A percentile compares a stretch with the other conserved stretches of the same genome.
Evolutionary conservation across 2,888 invertebrate species (phyloP).

Genomic region (Drosophila pseudotakahashii): DNA sequence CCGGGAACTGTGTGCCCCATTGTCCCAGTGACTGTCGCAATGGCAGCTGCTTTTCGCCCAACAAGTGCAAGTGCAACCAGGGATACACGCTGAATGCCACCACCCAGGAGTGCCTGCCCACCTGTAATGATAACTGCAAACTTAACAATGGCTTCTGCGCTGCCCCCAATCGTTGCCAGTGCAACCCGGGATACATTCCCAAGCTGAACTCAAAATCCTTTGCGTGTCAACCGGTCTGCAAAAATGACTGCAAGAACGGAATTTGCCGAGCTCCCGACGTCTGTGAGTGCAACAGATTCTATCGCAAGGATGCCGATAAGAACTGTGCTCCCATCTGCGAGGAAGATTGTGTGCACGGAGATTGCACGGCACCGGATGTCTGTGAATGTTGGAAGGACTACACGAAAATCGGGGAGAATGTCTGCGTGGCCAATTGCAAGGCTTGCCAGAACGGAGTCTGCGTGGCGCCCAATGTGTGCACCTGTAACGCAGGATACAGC

Average conservation of each 20-base stretch:
- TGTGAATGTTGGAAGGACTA: slow-evolving; percentile 28
- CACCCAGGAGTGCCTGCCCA: slow-evolving; percentile 76
- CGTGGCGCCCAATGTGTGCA: slow-evolving; percentile 27
- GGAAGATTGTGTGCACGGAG: slow-evolving; percentile 23
- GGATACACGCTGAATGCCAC: slow-evolving; percentile 84
- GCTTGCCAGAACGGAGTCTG: slow-evolving; percentile 43
- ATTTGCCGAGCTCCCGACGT: slow-evolving; percentile 50
- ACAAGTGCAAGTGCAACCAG: slow-evolving; percentile 86
- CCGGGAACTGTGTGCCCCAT: slow-evolving; percentile 71
- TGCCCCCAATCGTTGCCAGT: slow-evolving; percentile 37
- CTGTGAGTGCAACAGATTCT: slow-evolving; percentile 49
- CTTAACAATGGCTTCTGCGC: slow-evolving; percentile 40
- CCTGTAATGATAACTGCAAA: slow-evolving; percentile 42
- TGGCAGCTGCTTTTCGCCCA: slow-evolving; percentile 84
- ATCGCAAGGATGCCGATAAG: slow-evolving; percentile 35
- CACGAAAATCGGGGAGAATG: slow-evolving; percentile 1
- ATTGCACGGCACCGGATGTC: slow-evolving; percentile 17
- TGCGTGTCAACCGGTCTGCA: slow-evolving; percentile 53
- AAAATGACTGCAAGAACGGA: slow-evolving; percentile 57
- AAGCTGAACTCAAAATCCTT: slow-evolving; percentile 9
- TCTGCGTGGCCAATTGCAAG: slow-evolving; percentile 21
- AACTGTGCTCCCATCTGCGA: slow-evolving; percentile 81
- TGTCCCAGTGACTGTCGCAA: slow-evolving; percentile 78
- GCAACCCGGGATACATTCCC: slow-evolving; percentile 23
- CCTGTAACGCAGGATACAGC: slow-evolving; percentile 25